Conservation (phyloP, 2,888 invertebrate species). For the Chydorus sphaericus region DNA sequence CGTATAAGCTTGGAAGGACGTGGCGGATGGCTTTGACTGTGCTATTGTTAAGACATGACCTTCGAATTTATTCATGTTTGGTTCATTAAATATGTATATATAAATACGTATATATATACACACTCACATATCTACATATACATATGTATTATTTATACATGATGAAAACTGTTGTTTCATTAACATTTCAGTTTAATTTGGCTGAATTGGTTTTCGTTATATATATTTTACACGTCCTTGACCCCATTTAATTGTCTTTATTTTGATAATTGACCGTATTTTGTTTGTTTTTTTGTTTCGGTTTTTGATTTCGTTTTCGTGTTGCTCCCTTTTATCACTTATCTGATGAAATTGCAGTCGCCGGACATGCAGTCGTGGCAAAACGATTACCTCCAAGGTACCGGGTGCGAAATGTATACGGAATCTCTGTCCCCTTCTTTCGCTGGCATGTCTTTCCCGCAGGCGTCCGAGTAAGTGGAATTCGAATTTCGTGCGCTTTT, state of each 20-base stretch:
- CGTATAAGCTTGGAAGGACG: too few species aligned
- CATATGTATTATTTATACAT: too few species aligned
- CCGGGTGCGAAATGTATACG: slow-evolving; percentile 99
- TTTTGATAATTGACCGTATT: neutral
- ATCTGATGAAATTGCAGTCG: slow-evolving; percentile 55
- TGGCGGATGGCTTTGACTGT: too few species aligned
- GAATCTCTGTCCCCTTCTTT: slow-evolving; percentile 98
- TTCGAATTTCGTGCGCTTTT: neutral
- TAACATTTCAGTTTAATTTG: too few species aligned
- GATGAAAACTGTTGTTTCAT: too few species aligned
- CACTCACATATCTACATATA: too few species aligned
- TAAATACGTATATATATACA: too few species aligned
- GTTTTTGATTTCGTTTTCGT: neutral
- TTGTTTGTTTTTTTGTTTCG: neutral
- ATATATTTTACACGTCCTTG: neutral
- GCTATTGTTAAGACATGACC: too few species aligned
- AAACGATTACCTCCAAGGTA: slow-evolving; percentile 99
- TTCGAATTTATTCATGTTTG: too few species aligned
- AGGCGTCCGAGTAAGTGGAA: slow-evolving; percentile 96
- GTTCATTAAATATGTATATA: too few species aligned
- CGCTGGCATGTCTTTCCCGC: slow-evolving; percentile 98
- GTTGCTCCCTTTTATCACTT: neutral
- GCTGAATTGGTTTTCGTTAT: neutral
- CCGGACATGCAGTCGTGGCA: slow-evolving; percentile 99
- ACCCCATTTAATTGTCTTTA: too few species aligned